These are phyloP conservation scores for Rhagonycha lutea DNA, from an alignment of 2,888 invertebrate genomes.

Conservation along the genomic window DNA sequence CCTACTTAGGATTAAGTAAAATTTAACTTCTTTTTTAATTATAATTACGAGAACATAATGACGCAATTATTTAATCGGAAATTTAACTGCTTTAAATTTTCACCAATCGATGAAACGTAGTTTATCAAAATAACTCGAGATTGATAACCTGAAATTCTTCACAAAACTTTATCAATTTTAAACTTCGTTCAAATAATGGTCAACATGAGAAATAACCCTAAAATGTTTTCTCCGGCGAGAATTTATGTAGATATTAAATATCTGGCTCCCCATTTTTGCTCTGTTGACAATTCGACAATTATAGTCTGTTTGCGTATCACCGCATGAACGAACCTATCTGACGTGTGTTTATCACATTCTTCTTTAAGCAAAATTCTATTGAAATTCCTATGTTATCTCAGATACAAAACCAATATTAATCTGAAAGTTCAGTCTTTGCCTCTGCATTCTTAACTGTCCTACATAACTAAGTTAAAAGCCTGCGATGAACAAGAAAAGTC, in stretches of 20 bases:
- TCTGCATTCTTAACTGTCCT: constrained; percentile 22
- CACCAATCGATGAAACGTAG: not conserved
- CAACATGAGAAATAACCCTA: not conserved
- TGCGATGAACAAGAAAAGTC: not conserved
- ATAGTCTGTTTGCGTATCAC: not conserved
- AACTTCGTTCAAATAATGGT: not conserved
- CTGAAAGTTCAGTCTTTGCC: constrained; percentile 12
- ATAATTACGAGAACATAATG: not conserved
- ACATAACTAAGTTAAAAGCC: constrained; percentile 4
- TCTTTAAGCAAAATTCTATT: constrained; percentile 9
- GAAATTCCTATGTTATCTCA: constrained; percentile 20
- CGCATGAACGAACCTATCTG: not conserved
- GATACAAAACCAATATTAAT: constrained; percentile 29
- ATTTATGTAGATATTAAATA: constrained; percentile 2
- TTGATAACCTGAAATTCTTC: not conserved
- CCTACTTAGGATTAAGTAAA: not conserved
- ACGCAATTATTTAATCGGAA: not conserved
- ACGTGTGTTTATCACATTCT: constrained; percentile 16
- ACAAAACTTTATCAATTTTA: not conserved
- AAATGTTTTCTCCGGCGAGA: not conserved
- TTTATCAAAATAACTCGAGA: not conserved
- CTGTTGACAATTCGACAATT: not conserved
- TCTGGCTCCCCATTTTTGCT: not conserved
- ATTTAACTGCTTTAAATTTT: not conserved
- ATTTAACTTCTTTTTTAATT: not conserved